A percentile compares a stretch with the other conserved stretches of the same genome.
These are phyloP conservation scores for Ariolimax columbianus DNA, from an alignment of 2,888 invertebrate genomes.

Conservation along the genomic window DNA sequence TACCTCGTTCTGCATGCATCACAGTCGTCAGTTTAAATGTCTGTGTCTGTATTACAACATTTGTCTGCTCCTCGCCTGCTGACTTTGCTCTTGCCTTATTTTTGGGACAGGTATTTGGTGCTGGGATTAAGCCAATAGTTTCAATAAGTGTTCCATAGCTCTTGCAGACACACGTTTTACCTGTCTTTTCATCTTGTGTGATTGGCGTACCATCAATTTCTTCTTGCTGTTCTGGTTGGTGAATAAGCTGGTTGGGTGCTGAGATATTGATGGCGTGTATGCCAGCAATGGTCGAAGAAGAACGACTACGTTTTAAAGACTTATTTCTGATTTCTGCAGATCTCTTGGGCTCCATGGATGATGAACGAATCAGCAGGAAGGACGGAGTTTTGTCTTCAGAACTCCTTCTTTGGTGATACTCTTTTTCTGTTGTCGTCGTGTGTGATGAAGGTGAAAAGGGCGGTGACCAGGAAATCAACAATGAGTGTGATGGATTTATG, in stretches of 20 bases:
- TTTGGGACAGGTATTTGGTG: too few species aligned
- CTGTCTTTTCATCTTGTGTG: background rate
- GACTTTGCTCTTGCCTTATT: too few species aligned
- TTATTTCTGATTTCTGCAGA: background rate
- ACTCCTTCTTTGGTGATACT: background rate
- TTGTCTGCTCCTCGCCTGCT: too few species aligned
- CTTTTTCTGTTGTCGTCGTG: background rate
- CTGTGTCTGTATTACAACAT: background rate
- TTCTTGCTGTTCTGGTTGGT: background rate
- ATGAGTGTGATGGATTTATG: background rate
- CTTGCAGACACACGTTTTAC: background rate
- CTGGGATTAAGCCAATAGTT: background rate
- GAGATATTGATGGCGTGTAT: background rate
- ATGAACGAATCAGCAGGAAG: background rate
- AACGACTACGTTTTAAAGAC: background rate
- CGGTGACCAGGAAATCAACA: background rate
- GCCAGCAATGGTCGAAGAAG: slow-evolving; percentile 1
- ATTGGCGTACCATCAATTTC: background rate
- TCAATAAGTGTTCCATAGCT: background rate
- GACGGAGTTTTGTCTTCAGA: slow-evolving; percentile 9
- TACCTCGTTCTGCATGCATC: too few species aligned
- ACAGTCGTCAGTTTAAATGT: too few species aligned
- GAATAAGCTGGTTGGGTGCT: background rate
- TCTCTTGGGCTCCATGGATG: background rate
- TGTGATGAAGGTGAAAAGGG: slow-evolving; percentile 1